A percentile compares a stretch with the other conserved stretches of the same genome.
phyloP scores from a whole-genome alignment of 2,888 invertebrate genomes.

The Parapristionchus giblindavisi region DNA sequence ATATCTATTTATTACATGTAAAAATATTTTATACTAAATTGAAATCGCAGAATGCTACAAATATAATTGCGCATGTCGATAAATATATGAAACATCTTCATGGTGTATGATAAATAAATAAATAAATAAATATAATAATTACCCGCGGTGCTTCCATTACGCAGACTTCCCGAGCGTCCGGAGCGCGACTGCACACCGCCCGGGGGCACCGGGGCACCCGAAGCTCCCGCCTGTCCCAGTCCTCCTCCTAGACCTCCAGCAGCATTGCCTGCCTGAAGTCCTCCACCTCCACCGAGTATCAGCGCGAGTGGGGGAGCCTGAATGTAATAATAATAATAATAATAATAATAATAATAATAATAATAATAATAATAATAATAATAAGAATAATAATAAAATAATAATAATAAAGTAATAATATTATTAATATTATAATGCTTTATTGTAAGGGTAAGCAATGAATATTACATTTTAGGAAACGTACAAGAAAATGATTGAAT shows the following conservation, averaged over 20 bases:
- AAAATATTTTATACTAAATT: neutral
- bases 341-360: neutral
- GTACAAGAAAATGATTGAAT: no score
- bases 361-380: neutral
- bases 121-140: no score
- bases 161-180: slow-evolving; percentile 22
- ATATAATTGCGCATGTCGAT: neutral
- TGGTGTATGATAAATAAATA: no score
- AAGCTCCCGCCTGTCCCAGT: slow-evolving; percentile 36
- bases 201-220: slow-evolving; percentile 56
- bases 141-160: slow-evolving; percentile 32
- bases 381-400: no score
- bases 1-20: no score
- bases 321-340: neutral
- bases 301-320: slow-evolving; percentile 30
- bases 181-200: neutral
- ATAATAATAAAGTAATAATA: no score
- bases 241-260: slow-evolving; percentile 37
- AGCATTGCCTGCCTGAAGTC: slow-evolving; percentile 43
- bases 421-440: no score
- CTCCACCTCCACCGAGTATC: slow-evolving; percentile 28
- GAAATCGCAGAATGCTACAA: neutral
- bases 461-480: no score
- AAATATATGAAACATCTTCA: no score
- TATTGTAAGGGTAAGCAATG: no score